Base-by-base conservation (phyloP, 2,888 invertebrate genomes). In the Ptychoptera contaminata region DNA sequence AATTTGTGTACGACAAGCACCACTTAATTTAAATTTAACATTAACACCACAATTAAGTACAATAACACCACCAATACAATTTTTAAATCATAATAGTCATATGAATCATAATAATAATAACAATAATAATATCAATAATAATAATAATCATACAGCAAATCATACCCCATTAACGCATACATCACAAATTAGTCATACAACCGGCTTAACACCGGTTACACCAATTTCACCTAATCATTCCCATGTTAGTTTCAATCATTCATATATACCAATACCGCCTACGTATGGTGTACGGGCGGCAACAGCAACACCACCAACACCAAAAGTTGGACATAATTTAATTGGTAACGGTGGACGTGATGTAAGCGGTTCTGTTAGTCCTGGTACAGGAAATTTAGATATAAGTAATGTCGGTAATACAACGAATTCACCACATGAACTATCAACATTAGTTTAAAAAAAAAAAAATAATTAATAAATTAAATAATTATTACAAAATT, bases 391-490 rank as follows among this genome's bases (percentile, higher is more conserved):
- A 50, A 60, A 70, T 58, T 60, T 74, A 47, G 74, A 75, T 50
- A 65, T 77, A 54, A 78, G 77, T 56, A 77, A 76, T 56, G 58
- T 63, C 34, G 75, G 76, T n/a, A 72, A 71, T 47, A 74, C 72
- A 12, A 72, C 72, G 11, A 72, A 71, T 55, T 76, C 76, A 39
- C 73, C 77, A 36, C 79, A 79, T 53, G 79, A 79, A 60, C 63
- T 79, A 42, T 79, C 79, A 30, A 79, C 79, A n/a, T 67, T 79
- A 53, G 79, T 79, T 45, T 79, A 64, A 42, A n/a, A n/a, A n/a
- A n/a, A n/a, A n/a, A n/a, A n/a, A n/a, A n/a, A n/a, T 23, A 23
- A 5, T 23, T 23, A 23, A 5, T 23, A 5, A 23, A 23, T 23
- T 23, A 23, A 23, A 23, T 23, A 23, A 23, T 23, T 23, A 3